A percentile compares a stretch with the other conserved stretches of the same genome.
Evolutionary conservation across 1,140 invertebrate genomes (phyloP).

Genomic region (Augochlora pura): DNA sequence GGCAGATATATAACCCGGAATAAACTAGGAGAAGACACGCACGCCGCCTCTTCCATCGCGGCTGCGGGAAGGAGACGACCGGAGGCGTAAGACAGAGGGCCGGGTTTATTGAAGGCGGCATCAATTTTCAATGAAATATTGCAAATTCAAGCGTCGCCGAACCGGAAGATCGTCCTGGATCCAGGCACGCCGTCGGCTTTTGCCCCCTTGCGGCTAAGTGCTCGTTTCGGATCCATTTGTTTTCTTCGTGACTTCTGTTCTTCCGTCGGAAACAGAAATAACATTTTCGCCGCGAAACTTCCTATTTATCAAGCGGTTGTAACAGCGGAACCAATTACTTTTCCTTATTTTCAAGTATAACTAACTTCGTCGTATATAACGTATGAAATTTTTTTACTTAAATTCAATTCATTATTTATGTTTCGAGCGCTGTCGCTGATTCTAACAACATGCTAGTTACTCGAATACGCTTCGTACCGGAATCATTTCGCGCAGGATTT

Average conservation of each 20-base stretch:
- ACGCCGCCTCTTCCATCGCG: background rate
- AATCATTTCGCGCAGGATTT: too few species aligned
- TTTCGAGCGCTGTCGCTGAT: too few species aligned
- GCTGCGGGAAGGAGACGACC: background rate
- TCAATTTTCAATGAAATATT: constrained; percentile 64
- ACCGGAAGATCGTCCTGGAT: constrained; percentile 48
- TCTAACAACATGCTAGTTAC: too few species aligned
- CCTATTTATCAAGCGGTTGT: too few species aligned
- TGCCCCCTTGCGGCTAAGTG: background rate
- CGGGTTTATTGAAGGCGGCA: constrained; percentile 53
- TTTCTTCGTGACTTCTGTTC: background rate
- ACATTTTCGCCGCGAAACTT: too few species aligned
- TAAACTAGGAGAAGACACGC: constrained; percentile 52
- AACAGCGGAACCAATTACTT: too few species aligned
- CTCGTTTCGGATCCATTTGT: background rate
- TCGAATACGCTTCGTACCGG: too few species aligned
- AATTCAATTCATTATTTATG: too few species aligned
- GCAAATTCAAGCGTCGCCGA: constrained; percentile 49
- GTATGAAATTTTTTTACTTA: too few species aligned
- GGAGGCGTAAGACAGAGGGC: constrained; percentile 8
- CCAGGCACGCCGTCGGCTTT: background rate
- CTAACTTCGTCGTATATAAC: too few species aligned
- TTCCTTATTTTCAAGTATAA: too few species aligned
- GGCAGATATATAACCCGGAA: constrained; percentile 50
- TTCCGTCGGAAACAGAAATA: too few species aligned